Conservation (phyloP, 1,140 invertebrate species). For the Drosophila triauraria region DNA sequence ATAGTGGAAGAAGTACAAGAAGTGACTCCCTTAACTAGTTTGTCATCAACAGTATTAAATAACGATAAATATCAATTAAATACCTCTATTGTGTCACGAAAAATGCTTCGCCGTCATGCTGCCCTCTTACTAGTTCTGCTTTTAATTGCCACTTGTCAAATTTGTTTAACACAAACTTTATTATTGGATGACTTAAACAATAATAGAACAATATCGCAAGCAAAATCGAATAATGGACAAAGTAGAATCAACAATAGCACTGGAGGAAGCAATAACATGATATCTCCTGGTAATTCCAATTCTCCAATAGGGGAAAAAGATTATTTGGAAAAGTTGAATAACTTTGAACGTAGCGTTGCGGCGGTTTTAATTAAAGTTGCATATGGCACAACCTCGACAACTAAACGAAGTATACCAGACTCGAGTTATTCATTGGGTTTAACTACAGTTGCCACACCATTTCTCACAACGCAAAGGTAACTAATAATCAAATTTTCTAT, state of each 20-base stretch:
- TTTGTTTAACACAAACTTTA: constrained; percentile 46
- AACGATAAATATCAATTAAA: constrained; percentile 5
- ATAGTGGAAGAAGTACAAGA: not conserved
- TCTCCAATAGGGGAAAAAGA: constrained; percentile 54
- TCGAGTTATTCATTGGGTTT: constrained; percentile 87
- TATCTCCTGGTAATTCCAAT: constrained; percentile 31
- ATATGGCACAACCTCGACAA: constrained; percentile 87
- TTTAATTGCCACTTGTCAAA: constrained; percentile 41
- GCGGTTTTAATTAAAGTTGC: constrained; percentile 90
- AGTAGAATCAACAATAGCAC: constrained; percentile 27
- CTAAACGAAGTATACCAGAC: constrained; percentile 88
- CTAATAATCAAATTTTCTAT: not conserved
- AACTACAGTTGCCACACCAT: constrained; percentile 88
- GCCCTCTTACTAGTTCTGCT: constrained; percentile 35
- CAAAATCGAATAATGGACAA: constrained; percentile 23
- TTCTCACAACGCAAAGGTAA: constrained; percentile 87
- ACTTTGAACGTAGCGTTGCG: constrained; percentile 88
- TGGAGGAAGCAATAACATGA: constrained; percentile 27
- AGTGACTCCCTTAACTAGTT: not conserved
- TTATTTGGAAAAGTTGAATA: constrained; percentile 80
- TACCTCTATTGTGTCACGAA: constrained; percentile 7
- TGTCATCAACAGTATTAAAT: constrained; percentile 7
- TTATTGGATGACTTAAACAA: constrained; percentile 41
- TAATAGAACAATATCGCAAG: constrained; percentile 29
- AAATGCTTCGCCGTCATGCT: constrained; percentile 26